These are phyloP conservation scores for Chouioia cunea DNA, from an alignment of 2,888 invertebrate species.

Conservation along the genomic window DNA sequence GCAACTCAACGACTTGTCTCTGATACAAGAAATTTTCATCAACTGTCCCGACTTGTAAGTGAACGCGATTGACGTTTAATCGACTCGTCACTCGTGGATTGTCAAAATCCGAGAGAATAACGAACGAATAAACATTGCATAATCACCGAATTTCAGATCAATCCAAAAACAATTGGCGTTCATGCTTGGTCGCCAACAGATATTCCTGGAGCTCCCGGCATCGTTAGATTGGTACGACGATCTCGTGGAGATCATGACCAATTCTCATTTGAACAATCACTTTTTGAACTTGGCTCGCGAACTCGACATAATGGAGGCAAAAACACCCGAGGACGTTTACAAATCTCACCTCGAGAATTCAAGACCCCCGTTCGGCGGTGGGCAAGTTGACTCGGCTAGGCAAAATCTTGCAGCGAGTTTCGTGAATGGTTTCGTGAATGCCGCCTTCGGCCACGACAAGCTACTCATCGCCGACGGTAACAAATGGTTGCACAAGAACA, in stretches of 20 bases:
- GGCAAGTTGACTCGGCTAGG: conserved; percentile 92
- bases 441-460: conserved; percentile 97
- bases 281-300: conserved; percentile 94
- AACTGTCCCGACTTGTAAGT: conserved; percentile 87
- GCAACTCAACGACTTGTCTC: conserved; percentile 85
- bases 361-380: conserved; percentile 80
- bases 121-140: background rate
- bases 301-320: conserved; percentile 98
- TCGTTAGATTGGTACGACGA: conserved; percentile 78
- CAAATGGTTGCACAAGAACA: conserved; percentile 91
- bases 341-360: conserved; percentile 96
- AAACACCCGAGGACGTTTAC: conserved; percentile 98
- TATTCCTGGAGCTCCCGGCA: conserved; percentile 84
- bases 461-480: conserved; percentile 88
- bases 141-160: conserved; percentile 72
- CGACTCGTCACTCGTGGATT: no score
- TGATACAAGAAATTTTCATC: conserved; percentile 87
- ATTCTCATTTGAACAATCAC: conserved; percentile 92
- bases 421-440: conserved; percentile 99
- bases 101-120: conserved; percentile 18
- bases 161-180: conserved; percentile 95
- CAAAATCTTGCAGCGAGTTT: conserved; percentile 98
- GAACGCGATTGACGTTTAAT: conserved; percentile 34
- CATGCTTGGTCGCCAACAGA: conserved; percentile 95
- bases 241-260: conserved; percentile 90